phyloP scores from a whole-genome alignment of 2,888 invertebrate species.

The Synergus itoensis region DNA sequence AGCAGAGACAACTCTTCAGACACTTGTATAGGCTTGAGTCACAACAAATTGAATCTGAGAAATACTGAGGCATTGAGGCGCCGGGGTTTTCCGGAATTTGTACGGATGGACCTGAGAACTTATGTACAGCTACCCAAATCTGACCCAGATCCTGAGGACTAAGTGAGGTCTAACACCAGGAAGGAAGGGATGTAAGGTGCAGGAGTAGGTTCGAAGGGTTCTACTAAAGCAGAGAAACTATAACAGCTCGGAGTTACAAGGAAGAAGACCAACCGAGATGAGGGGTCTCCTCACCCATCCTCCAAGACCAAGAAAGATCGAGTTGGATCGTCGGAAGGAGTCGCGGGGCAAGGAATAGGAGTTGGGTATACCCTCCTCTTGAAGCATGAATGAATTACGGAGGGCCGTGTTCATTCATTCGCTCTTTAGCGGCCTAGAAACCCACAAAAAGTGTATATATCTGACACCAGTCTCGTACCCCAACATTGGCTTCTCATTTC shows the following conservation, averaged over 20 bases:
- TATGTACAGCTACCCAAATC: background rate
- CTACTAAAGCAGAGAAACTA: slow-evolving; percentile 43
- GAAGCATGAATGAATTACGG: slow-evolving; percentile 76
- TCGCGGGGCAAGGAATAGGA: slow-evolving; percentile 53
- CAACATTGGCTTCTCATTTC: slow-evolving; percentile 47
- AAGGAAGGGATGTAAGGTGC: slow-evolving; percentile 16
- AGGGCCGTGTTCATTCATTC: slow-evolving; percentile 76
- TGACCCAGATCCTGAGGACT: slow-evolving; percentile 33
- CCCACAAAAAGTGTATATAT: slow-evolving; percentile 74
- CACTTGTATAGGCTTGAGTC: background rate
- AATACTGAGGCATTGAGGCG: background rate
- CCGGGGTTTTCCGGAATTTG: background rate
- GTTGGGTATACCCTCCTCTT: slow-evolving; percentile 69
- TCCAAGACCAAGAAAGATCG: slow-evolving; percentile 50
- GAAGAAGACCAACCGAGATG: slow-evolving; percentile 39
- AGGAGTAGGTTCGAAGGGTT: slow-evolving; percentile 28
- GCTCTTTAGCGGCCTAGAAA: slow-evolving; percentile 74
- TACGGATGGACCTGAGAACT: background rate
- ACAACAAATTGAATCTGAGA: slow-evolving; percentile 1
- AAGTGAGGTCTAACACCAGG: slow-evolving; percentile 21
- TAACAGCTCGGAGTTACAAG: slow-evolving; percentile 31
- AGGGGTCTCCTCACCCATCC: slow-evolving; percentile 43
- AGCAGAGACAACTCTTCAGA: background rate
- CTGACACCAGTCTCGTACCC: slow-evolving; percentile 57
- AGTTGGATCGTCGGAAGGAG: slow-evolving; percentile 52